A percentile compares a stretch with the other conserved stretches of the same genome.
phyloP scores from a whole-genome alignment of 1,140 invertebrate species.

The Caenorhabditis inopinata region DNA sequence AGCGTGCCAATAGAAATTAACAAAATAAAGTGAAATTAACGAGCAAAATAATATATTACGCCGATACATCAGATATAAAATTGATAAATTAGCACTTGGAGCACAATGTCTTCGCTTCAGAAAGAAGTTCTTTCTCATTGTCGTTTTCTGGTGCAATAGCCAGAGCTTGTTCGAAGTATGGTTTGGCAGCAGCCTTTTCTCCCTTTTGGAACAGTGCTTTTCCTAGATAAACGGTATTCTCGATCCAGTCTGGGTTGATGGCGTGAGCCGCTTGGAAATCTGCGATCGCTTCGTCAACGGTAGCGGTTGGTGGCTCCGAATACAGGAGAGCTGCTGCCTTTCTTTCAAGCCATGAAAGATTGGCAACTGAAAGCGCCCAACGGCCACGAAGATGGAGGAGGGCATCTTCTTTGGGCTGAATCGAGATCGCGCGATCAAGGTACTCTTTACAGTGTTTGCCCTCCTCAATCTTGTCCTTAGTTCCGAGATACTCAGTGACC shows the following conservation, averaged over 20 bases:
- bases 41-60: not conserved
- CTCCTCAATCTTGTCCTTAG: conserved; percentile 68
- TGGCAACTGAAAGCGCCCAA: conserved; percentile 66
- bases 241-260: conserved; percentile 67
- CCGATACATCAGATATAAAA: not conserved
- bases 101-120: conserved; percentile 46
- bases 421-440: conserved; percentile 67
- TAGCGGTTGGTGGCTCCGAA: conserved; percentile 67
- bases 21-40: not conserved
- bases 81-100: conserved; percentile 36
- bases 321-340: conserved; percentile 67
- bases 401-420: conserved; percentile 66
- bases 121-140: conserved; percentile 52
- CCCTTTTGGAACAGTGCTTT: conserved; percentile 61
- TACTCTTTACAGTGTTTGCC: conserved; percentile 67
- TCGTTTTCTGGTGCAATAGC: conserved; percentile 55
- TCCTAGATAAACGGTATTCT: conserved; percentile 67
- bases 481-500: conserved; percentile 60
- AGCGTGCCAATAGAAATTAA: too few species aligned
- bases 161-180: conserved; percentile 57
- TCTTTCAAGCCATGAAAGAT: conserved; percentile 67
- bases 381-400: conserved; percentile 67
- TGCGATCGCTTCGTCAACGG: conserved; percentile 66
- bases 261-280: conserved; percentile 60
- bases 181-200: conserved; percentile 50